phyloP scores from a whole-genome alignment of 2,113 vertebrate genomes.

The Maccullochella peelii region DNA sequence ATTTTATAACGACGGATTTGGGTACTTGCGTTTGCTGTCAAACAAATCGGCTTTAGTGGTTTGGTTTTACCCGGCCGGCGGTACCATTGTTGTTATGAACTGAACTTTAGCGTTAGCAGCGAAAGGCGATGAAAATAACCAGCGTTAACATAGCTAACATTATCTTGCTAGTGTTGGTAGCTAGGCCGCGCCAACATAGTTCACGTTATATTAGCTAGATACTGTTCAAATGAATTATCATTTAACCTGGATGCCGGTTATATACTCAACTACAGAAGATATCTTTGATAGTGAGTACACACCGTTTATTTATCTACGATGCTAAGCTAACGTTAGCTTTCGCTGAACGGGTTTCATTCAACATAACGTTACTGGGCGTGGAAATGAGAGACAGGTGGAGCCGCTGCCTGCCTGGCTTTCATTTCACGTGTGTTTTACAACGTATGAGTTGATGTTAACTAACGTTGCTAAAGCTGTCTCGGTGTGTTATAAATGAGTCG shows the following conservation, averaged over 20 bases:
- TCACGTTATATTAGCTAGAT: accelerated
- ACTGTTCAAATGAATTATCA: accelerated
- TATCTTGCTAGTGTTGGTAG: background rate
- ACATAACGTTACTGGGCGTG: conserved; percentile 70
- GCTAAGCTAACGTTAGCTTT: conserved; percentile 56
- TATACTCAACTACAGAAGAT: accelerated
- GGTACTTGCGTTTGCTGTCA: background rate
- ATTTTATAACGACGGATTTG: background rate
- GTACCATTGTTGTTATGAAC: conserved; percentile 73
- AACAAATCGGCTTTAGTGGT: background rate
- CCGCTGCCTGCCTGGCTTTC: conserved; percentile 7
- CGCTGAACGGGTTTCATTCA: conserved; percentile 20
- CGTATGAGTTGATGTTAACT: background rate
- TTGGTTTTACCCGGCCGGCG: background rate
- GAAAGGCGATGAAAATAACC: conserved; percentile 6
- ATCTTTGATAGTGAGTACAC: background rate
- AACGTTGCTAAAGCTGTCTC: background rate
- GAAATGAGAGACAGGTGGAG: conserved; percentile 69
- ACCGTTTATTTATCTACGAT: background rate
- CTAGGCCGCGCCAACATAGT: conserved; percentile 42
- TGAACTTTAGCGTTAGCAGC: conserved; percentile 44
- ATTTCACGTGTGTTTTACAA: background rate
- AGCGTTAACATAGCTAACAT: conserved; percentile 22
- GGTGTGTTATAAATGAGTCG: background rate
- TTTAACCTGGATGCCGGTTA: accelerated